Percentiles rank a stretch among this genome's conserved stretches.
Evolutionary conservation across 2,797 vertebrate species (phyloP).

Genomic region (Acropternis orthonyx): DNA sequence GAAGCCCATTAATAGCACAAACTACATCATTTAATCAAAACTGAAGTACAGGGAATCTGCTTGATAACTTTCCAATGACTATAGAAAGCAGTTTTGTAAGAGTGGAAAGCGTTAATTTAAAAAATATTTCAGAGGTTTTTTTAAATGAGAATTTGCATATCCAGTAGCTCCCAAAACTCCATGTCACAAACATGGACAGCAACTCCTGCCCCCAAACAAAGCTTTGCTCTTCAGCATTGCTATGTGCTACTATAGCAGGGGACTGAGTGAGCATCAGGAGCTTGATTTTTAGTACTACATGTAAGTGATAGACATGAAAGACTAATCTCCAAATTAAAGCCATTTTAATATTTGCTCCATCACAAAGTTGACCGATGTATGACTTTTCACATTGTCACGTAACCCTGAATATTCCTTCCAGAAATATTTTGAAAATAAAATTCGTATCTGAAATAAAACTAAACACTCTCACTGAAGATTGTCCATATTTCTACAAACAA

Average conservation of each 20-base stretch:
- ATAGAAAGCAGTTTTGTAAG: too few relatives aligned
- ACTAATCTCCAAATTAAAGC: slow-evolving; percentile 4
- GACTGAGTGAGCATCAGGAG: not conserved
- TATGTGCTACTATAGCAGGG: not conserved
- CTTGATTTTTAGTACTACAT: not conserved
- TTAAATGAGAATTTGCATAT: not conserved
- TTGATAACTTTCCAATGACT: too few relatives aligned
- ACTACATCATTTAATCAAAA: not conserved
- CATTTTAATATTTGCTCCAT: not conserved
- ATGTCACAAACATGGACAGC: not conserved
- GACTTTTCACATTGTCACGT: slow-evolving; percentile 11
- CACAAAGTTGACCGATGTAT: not conserved
- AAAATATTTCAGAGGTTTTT: not conserved
- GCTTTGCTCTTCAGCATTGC: not conserved
- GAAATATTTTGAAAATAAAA: not conserved
- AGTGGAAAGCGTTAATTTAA: not conserved
- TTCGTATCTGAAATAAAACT: not conserved
- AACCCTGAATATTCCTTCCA: slow-evolving; percentile 23
- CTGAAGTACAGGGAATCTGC: not conserved
- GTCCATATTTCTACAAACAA: not conserved
- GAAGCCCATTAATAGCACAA: not conserved
- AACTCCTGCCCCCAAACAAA: not conserved
- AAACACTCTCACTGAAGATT: not conserved
- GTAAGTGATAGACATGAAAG: not conserved
- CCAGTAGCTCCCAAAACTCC: not conserved